These are phyloP conservation scores for Macrocentrus cingulum DNA, from an alignment of 1,140 invertebrate genomes.

Conservation along the genomic window DNA sequence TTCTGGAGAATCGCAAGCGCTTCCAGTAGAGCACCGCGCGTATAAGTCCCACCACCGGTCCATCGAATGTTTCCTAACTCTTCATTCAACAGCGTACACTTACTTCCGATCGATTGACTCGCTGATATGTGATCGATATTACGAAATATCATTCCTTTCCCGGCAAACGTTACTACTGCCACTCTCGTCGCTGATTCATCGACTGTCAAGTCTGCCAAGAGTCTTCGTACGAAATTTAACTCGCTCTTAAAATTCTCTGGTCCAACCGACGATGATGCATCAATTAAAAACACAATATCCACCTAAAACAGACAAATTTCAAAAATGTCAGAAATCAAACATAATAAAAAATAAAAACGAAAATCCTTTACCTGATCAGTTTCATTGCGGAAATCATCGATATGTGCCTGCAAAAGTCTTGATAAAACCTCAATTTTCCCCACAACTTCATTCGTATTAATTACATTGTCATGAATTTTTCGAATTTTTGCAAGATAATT, in stretches of 20 bases:
- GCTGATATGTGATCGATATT: constrained; percentile 68
- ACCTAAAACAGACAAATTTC: constrained; percentile 43
- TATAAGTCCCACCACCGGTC: constrained; percentile 70
- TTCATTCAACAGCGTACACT: constrained; percentile 67
- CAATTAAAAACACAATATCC: constrained; percentile 72
- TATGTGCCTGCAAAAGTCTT: constrained; percentile 32
- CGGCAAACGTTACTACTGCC: constrained; percentile 70
- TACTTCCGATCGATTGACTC: constrained; percentile 57
- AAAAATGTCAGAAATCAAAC: constrained; percentile 1
- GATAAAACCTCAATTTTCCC: constrained; percentile 35
- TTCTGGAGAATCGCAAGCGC: constrained; percentile 64
- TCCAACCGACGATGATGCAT: constrained; percentile 70
- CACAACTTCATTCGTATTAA: background rate
- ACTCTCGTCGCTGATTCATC: constrained; percentile 66
- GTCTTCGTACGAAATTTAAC: constrained; percentile 70
- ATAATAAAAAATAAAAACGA: no score
- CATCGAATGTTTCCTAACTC: constrained; percentile 66
- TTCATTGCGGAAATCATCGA: constrained; percentile 36
- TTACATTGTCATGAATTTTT: background rate
- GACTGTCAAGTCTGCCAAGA: constrained; percentile 72
- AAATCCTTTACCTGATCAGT: constrained; percentile 32
- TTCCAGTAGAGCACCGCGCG: constrained; percentile 67
- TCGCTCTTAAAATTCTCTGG: constrained; percentile 69
- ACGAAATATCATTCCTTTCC: constrained; percentile 49
- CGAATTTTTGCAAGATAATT: background rate